Base-by-base conservation (phyloP, 2,113 vertebrate genomes). In the Caranx melampygus region DNA sequence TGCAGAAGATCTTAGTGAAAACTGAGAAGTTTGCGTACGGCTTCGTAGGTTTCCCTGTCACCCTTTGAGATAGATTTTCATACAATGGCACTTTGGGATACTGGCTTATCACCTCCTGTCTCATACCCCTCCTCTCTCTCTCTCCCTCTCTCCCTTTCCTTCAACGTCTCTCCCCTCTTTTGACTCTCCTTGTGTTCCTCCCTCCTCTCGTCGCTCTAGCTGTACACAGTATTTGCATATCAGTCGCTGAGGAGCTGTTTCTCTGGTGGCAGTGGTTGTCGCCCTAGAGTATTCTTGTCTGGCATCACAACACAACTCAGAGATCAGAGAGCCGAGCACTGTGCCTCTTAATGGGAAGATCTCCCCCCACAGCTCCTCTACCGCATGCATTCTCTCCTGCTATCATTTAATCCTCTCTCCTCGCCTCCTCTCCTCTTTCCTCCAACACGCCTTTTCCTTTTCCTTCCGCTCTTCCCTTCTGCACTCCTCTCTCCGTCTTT, bases 201-300 rank as follows among this genome's bases (percentile, higher is more conserved):
- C 59, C 63, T 72, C 52, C 65, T 45, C 82, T 66, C 73, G 70
- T 82, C 18, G 0, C 84, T 75, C 10, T 26, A 66, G 78, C 68
- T 33, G 70, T 78, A 72, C 72, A 62, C 81, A 45, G 60, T 89
- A 89, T 91, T 92, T 93, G 90, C 92, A 93, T 92, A 93, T 86
- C 81, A 87, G 89, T 91, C 62, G 64, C 78, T 67, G 90, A 89
- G 88, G 87, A 89, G 89, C 82, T 78, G 75, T 86, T 92, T 88
- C 90, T 90, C 87, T 75, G 79, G 87, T 86, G 91, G 83, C 82
- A 70, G 51, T 60, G 64, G 80, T 90, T 90, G 89, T 91, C 66
- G 89, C 91, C 92, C 90, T 79, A 66, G 91, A 93, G 93, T 89
- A 89, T 92, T 94, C 91, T 90, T 88, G 83, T 93, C 91, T 91